phyloP scores from a whole-genome alignment of 2,113 vertebrate species.

The Epinephelus moara region DNA sequence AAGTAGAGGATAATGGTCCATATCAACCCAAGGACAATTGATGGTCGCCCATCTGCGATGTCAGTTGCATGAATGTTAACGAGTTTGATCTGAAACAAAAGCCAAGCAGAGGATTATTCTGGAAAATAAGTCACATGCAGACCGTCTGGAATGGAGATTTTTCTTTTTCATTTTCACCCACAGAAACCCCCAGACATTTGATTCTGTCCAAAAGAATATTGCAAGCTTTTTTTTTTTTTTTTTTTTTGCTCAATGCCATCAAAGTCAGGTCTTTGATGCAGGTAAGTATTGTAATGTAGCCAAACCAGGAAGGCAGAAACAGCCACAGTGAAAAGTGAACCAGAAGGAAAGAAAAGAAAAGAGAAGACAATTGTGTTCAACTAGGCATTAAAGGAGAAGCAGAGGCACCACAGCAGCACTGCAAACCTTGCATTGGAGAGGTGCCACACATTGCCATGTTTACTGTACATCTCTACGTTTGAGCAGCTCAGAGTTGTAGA shows the following conservation, averaged over 20 bases:
- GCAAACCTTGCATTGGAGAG: conserved; percentile 34
- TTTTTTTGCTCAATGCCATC: conserved; percentile 34
- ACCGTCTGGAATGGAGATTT: not conserved
- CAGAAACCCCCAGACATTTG: not conserved
- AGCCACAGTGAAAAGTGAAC: conserved; percentile 46
- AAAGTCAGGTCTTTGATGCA: conserved; percentile 69
- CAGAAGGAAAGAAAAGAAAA: conserved; percentile 18
- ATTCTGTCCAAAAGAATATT: not conserved
- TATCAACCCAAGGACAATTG: conserved; percentile 95
- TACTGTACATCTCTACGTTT: conserved; percentile 2
- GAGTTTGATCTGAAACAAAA: conserved; percentile 92
- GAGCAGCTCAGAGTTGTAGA: conserved; percentile 15
- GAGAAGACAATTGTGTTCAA: not conserved
- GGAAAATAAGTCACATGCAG: not conserved
- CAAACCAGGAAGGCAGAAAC: conserved; percentile 62
- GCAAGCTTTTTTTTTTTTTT: conserved; percentile 12
- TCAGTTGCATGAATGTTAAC: conserved; percentile 99
- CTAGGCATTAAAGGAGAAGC: conserved; percentile 27
- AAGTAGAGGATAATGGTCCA: conserved; percentile 99
- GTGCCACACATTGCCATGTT: conserved; percentile 24
- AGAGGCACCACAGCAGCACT: conserved; percentile 41
- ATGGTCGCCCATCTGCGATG: conserved; percentile 95
- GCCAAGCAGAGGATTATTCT: conserved; percentile 14
- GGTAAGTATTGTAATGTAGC: conserved; percentile 16
- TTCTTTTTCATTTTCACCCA: not conserved